Conservation (phyloP, 2,113 vertebrate species). For the Macrotus californicus region DNA sequence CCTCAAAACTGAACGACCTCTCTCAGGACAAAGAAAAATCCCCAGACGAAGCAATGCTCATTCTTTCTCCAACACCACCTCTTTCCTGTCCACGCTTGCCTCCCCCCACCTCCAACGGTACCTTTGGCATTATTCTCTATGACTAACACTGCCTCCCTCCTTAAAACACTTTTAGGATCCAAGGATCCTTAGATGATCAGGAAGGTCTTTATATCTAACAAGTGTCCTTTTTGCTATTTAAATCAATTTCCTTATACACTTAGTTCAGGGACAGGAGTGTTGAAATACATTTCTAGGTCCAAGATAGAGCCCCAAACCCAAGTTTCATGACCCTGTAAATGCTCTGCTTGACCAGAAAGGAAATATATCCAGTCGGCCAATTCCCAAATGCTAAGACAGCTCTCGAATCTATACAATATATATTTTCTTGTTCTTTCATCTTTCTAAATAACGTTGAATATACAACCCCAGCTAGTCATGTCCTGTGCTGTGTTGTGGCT, state of each 20-base stretch:
- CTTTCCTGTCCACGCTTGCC: neutral
- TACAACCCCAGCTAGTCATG: neutral
- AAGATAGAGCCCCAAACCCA: neutral
- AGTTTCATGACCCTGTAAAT: neutral
- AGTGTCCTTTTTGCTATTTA: neutral
- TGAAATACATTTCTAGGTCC: neutral
- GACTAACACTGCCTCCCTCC: neutral
- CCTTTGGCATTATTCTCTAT: neutral
- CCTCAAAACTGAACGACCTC: neutral
- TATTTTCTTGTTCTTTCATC: neutral
- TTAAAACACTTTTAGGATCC: neutral
- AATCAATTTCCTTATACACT: neutral
- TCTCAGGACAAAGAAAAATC: constrained; percentile 23
- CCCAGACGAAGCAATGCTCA: neutral
- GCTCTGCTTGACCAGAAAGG: neutral
- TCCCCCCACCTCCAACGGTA: neutral
- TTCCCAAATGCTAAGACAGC: neutral
- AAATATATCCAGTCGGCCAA: neutral
- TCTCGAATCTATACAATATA: neutral
- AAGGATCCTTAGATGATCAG: neutral
- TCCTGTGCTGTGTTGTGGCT: neutral
- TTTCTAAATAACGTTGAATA: neutral
- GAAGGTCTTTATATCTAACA: neutral
- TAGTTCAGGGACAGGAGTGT: neutral
- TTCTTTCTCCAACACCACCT: neutral